Evolutionary conservation across 1,140 invertebrate genomes (phyloP), one percentile per base, ranked within the genome.

Genomic region (Pseudomyrmex pallidus): DNA sequence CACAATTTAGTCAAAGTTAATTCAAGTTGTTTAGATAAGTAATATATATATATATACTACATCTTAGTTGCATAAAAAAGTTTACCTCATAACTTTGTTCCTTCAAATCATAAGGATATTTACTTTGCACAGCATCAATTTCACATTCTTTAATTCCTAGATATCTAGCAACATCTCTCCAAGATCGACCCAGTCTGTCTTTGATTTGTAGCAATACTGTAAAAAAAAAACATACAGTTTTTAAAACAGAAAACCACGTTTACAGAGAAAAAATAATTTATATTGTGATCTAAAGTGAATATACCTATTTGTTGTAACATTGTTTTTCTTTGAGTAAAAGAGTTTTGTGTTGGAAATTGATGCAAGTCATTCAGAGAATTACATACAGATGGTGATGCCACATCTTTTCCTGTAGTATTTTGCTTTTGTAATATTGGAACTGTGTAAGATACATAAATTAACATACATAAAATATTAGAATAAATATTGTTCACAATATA

Each of bases 131-230:
- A 20, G 92, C 89, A 87, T 95, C 94, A 67, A 96, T 95, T 74
- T 92, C 87, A 80, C 85, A 88, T 94, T 96, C 95, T 77, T 90
- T 91, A 9, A 95, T 89, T 78, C 93, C 91, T 44, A 96, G 90
- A 89, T 93, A 91, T 93, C 95, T 94, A 12, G 93, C 95, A 17
- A 96, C 90, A 52, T 95, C 94, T 88, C 93, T 93, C 95, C 95
- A 96, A 76, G 91, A 91, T 68, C 88, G 92, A 20, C 95, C 95
- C 74, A 96, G 91, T 89, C 94, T 92, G 86, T 94, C 92, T 62
- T 90, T 89, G 12, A 94, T 7, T 73, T 76, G 64, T 0, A 86
- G 59, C 20, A 92, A 74, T 8, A 93, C 93, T 94, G 59, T 66
- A 89, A 90, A 67, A 82, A 78, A 63, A 67, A 80, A 56, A 64